A percentile compares a stretch with the other conserved stretches of the same genome.
Evolutionary conservation across 2,888 invertebrate species (phyloP).

Genomic region (Venusia cambrica): DNA sequence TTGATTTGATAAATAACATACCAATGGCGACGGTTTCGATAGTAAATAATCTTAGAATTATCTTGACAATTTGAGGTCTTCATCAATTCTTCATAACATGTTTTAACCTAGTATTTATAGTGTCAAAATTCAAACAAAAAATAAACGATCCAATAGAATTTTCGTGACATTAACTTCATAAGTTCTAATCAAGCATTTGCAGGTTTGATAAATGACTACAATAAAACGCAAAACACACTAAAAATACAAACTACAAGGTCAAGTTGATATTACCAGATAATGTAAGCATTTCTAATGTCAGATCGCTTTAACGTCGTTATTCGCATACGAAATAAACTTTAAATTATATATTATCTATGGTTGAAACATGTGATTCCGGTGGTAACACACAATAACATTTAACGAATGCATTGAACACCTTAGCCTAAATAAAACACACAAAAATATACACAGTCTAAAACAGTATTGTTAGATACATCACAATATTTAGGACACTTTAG

Average conservation of each 20-base stretch:
- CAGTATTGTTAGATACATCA: conserved; percentile 79
- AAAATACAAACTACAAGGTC: conserved; percentile 22
- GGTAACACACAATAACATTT: conserved; percentile 63
- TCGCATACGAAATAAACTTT: conserved; percentile 20
- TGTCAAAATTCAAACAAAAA: conserved; percentile 65
- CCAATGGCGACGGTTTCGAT: conserved; percentile 30
- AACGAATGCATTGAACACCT: conserved; percentile 63
- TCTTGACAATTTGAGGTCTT: conserved; percentile 43
- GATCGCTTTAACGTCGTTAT: conserved; percentile 11
- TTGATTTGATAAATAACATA: conserved; percentile 29
- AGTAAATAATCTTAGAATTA: conserved; percentile 36
- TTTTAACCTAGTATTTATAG: conserved; percentile 51
- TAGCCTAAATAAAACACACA: conserved; percentile 75
- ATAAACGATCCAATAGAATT: conserved; percentile 47
- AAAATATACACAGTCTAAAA: conserved; percentile 77
- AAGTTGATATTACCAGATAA: conserved; percentile 21
- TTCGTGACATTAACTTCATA: conserved; percentile 37
- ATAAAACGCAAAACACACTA: conserved; percentile 32
- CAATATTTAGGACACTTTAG: conserved; percentile 73
- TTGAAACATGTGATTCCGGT: conserved; percentile 18
- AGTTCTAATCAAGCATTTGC: conserved; percentile 45
- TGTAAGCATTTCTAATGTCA: conserved; percentile 16
- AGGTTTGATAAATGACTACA: conserved; percentile 44
- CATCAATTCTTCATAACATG: conserved; percentile 52
- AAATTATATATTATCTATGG: conserved; percentile 13